These are phyloP conservation scores for Hirudinaria manillensis DNA, from an alignment of 2,888 invertebrate genomes.

Conservation along the genomic window DNA sequence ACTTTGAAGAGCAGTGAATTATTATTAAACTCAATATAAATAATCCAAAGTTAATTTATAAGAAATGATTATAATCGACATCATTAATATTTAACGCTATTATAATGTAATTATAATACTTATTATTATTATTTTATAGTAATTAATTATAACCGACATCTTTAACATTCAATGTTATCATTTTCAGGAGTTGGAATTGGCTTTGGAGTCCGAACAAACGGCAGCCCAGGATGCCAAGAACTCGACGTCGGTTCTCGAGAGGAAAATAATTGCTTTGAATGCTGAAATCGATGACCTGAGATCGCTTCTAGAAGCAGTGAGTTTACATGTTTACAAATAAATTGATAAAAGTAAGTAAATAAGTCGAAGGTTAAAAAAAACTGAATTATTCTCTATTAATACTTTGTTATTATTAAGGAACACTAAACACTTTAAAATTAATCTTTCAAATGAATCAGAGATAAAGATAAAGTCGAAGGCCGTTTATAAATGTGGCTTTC, in stretches of 20 bases:
- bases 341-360: background rate
- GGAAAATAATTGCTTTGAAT: constrained; percentile 24
- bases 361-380: background rate
- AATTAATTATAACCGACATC: no score
- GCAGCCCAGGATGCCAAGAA: constrained; percentile 25
- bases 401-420: background rate
- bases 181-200: constrained; percentile 29
- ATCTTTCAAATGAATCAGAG: no score
- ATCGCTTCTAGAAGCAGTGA: constrained; percentile 25
- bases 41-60: no score
- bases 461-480: no score
- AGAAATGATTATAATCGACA: no score
- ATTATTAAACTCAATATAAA: background rate
- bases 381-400: background rate
- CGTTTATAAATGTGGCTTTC: background rate
- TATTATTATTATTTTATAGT: no score
- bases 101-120: no score
- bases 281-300: constrained; percentile 31
- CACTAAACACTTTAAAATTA: background rate
- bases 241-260: constrained; percentile 19
- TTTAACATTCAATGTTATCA: background rate
- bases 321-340: constrained; percentile 1
- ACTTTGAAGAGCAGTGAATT: no score
- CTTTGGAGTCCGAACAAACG: constrained; percentile 25
- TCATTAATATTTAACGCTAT: no score